A percentile compares a stretch with the other conserved stretches of the same genome.
Conservation (phyloP, 2,888 invertebrate genomes). For the Microctonus hyperodae region DNA sequence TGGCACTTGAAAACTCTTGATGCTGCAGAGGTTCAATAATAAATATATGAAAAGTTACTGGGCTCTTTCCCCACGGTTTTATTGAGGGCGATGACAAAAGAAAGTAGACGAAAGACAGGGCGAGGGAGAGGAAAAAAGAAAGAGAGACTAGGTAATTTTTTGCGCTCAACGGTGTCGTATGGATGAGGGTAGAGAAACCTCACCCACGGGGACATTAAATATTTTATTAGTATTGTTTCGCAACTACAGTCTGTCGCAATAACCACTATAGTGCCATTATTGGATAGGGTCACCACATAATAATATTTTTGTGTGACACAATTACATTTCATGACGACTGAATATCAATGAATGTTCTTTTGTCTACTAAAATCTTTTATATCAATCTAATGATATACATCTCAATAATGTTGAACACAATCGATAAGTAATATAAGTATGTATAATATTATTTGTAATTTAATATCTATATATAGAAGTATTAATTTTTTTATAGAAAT, state of each 20-base stretch:
- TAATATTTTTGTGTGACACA: too few species aligned
- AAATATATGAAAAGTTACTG: neutral
- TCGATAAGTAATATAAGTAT: too few species aligned
- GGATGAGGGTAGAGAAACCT: conserved; percentile 8
- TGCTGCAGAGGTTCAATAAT: neutral
- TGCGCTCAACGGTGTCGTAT: neutral
- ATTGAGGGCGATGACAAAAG: neutral
- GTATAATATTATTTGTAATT: too few species aligned
- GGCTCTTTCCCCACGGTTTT: neutral
- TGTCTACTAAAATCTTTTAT: neutral
- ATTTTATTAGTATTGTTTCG: conserved; percentile 23
- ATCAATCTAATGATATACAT: too few species aligned
- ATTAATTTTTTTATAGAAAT: too few species aligned
- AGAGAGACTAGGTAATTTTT: neutral
- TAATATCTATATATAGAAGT: too few species aligned
- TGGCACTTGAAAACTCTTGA: neutral
- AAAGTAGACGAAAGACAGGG: neutral
- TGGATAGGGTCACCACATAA: neutral
- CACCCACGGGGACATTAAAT: conserved; percentile 19
- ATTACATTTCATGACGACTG: neutral
- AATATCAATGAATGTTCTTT: neutral
- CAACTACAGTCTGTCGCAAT: conserved; percentile 6
- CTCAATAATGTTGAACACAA: too few species aligned
- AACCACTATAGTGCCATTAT: conserved; percentile 5
- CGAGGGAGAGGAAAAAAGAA: neutral